These are phyloP conservation scores for Aepyceros melampus DNA, from an alignment of 2,113 vertebrate genomes.

Conservation along the genomic window DNA sequence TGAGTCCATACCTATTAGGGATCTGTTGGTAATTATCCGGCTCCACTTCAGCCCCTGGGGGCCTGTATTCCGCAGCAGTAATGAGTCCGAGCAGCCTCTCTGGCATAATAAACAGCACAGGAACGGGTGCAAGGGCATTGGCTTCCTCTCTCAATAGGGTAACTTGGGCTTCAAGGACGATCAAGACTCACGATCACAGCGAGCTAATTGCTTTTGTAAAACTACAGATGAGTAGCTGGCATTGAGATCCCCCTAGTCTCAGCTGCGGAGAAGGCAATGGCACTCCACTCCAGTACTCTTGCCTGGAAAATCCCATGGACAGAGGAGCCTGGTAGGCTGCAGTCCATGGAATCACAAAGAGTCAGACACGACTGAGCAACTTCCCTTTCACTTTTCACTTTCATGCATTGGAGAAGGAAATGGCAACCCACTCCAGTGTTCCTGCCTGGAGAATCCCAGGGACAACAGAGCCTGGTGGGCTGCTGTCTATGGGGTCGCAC, in stretches of 20 bases:
- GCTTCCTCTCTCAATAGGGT: slow-evolving; percentile 53
- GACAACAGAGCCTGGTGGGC: too few species aligned
- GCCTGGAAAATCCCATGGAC: too few species aligned
- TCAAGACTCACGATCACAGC: not conserved
- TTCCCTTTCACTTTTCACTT: too few species aligned
- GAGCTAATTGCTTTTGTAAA: slow-evolving; percentile 31
- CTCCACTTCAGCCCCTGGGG: slow-evolving; percentile 74
- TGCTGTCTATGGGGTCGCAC: too few species aligned
- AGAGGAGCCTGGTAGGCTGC: too few species aligned
- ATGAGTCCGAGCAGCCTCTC: slow-evolving; percentile 77
- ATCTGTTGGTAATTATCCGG: slow-evolving; percentile 80
- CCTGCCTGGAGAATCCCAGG: too few species aligned
- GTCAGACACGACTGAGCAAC: too few species aligned
- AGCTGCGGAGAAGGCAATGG: too few species aligned
- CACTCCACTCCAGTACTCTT: too few species aligned
- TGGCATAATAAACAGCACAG: slow-evolving; percentile 76
- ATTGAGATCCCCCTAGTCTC: accelerated
- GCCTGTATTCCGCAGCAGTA: slow-evolving; percentile 76
- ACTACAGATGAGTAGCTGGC: not conserved
- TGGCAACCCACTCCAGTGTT: too few species aligned
- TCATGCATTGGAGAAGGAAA: too few species aligned
- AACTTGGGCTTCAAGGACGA: slow-evolving; percentile 76
- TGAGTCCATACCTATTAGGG: slow-evolving; percentile 77
- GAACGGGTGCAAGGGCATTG: slow-evolving; percentile 56
- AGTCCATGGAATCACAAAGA: too few species aligned